Conservation (phyloP, 2,888 invertebrate species). For the Onchidella celtica region DNA sequence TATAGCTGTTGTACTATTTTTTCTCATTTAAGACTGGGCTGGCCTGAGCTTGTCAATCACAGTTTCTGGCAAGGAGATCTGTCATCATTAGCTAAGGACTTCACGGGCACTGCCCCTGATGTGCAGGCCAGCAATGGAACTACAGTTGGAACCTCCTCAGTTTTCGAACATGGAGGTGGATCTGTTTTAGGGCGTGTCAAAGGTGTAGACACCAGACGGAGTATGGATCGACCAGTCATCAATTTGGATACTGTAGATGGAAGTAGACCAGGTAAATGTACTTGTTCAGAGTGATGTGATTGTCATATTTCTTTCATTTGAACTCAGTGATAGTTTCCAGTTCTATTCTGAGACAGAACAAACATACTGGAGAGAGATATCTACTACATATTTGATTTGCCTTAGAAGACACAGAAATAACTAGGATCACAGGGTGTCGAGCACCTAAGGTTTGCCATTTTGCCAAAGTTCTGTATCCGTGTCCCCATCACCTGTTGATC, state of each 20-base stretch:
- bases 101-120: slow-evolving; percentile 60
- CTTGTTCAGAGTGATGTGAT: too few relatives aligned
- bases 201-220: slow-evolving; percentile 64
- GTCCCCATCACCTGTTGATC: too few relatives aligned
- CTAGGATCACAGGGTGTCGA: too few relatives aligned
- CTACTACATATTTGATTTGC: too few relatives aligned
- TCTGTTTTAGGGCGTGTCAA: slow-evolving; percentile 71
- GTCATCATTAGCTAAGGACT: slow-evolving; percentile 73
- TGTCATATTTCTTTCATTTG: too few relatives aligned
- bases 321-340: too few relatives aligned
- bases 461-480: too few relatives aligned
- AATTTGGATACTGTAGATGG: slow-evolving; percentile 61
- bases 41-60: slow-evolving; percentile 78
- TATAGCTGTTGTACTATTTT: too few relatives aligned
- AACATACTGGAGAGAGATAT: too few relatives aligned
- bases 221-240: slow-evolving; percentile 63
- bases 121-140: slow-evolving; percentile 60
- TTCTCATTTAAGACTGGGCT: slow-evolving; percentile 78
- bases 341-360: too few relatives aligned
- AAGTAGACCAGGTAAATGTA: slow-evolving; percentile 64
- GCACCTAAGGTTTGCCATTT: too few relatives aligned
- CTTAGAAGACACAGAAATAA: too few relatives aligned
- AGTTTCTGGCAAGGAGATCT: slow-evolving; percentile 79
- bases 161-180: slow-evolving; percentile 69
- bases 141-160: slow-evolving; percentile 65